Conservation (phyloP, 2,797 vertebrate species). For the Sebastes alutus region DNA sequence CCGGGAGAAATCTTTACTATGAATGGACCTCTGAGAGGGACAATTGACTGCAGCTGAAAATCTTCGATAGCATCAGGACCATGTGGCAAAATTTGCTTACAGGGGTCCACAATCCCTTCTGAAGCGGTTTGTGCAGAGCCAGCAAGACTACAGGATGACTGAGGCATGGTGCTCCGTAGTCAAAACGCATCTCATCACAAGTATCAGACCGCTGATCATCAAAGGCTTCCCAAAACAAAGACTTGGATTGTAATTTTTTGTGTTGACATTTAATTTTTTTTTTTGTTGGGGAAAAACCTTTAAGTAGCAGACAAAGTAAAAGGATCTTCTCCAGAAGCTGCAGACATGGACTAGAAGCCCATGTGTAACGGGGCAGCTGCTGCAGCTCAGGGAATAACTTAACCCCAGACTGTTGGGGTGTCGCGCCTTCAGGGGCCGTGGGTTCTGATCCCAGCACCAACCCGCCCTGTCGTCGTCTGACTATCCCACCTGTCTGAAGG, state of each 20-base stretch:
- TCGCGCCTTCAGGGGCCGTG: constrained; percentile 16
- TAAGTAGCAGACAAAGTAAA: background rate
- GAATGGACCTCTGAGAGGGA: constrained; percentile 46
- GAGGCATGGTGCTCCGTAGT: background rate
- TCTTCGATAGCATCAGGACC: background rate
- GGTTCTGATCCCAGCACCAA: constrained; percentile 33
- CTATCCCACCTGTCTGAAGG: constrained; percentile 49
- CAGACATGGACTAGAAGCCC: constrained; percentile 60
- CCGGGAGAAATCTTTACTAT: constrained; percentile 39
- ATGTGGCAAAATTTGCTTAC: constrained; percentile 23
- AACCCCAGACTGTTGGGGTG: constrained; percentile 53
- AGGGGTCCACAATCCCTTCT: background rate
- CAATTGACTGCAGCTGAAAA: constrained; percentile 35
- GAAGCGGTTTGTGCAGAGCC: constrained; percentile 19
- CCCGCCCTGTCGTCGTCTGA: constrained; percentile 4
- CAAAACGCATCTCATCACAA: constrained; percentile 20
- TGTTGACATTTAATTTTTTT: background rate
- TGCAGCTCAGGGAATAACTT: constrained; percentile 74
- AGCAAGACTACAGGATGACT: constrained; percentile 42
- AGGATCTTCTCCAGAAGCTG: constrained; percentile 32
- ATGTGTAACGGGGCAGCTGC: constrained; percentile 69
- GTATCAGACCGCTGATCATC: constrained; percentile 25
- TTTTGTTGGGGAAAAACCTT: background rate
- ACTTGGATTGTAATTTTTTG: constrained; percentile 53
- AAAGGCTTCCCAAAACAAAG: constrained; percentile 39